Evolutionary conservation across 1,140 invertebrate genomes (phyloP), one percentile per base, ranked within the genome.

Genomic region (Diorhabda sublineata): DNA sequence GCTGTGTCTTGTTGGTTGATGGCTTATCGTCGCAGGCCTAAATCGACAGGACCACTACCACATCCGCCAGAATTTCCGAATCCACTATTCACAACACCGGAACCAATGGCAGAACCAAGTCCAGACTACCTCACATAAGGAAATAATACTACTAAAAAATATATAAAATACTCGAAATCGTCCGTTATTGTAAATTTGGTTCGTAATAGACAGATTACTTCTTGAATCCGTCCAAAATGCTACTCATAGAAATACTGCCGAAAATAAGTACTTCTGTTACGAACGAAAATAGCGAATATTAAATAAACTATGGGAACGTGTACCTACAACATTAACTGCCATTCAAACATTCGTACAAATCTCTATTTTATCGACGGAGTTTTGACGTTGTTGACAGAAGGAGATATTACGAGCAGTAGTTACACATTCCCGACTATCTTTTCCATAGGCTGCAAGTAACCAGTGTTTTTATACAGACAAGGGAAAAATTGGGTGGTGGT

Each of bases 31-130:
- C 87, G 93, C 71, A 88, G 92, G 76, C 92, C 93, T 61, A 93
- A 93, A 76, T 88, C 90, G 61, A 87, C 91, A 67, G 94, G 94
- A 61, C 95, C 94, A 69, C 86, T 97, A 77, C 94, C 94, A 72
- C 95, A 97, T 85, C 95, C 95, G 64, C 91, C 93, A 71, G 94
- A 97, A 83, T 96, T 97, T 84, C 95, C 95, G 64, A 97, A 97
- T 81, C 94, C 95, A 64, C 84, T 97, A 73, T 96, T 96, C 82
- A 93, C 94, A 76, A 94, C 93, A 76, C 90, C 87, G 75, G 89
- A 91, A 76, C 90, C 90, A 9, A 85, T 91, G 73, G 87, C 90
- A 45, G 91, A 92, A 81, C 90, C 91, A 58, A 90, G 89, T 71
- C 91, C 91, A 66, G 91, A 92, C 84, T 95, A 95, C 87, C 88